phyloP scores from a whole-genome alignment of 2,797 vertebrate genomes.

The Coendou prehensilis region DNA sequence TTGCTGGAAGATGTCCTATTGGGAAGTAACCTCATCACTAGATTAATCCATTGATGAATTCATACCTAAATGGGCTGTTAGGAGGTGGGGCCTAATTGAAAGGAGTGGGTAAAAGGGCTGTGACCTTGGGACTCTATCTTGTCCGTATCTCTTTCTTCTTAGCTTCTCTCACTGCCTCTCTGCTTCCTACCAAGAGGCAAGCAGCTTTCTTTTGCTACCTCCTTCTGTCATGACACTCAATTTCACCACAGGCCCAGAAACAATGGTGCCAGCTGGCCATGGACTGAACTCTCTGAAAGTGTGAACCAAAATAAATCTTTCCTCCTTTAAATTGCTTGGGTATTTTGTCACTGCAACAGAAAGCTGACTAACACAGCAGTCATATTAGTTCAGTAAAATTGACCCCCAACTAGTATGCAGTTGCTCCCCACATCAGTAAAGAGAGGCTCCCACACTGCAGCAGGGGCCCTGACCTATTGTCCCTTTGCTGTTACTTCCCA shows the following conservation, averaged over 20 bases:
- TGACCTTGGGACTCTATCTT: neutral
- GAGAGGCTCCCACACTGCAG: neutral
- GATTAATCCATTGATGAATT: neutral
- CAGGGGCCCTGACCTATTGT: too few relatives aligned
- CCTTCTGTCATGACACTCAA: neutral
- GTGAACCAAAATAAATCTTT: neutral
- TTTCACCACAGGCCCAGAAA: neutral
- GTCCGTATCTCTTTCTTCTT: neutral
- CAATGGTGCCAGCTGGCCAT: neutral
- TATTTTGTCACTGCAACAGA: neutral
- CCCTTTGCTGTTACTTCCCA: accelerated
- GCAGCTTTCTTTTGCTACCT: neutral
- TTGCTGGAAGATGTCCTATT: neutral
- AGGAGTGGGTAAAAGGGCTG: neutral
- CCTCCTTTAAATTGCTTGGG: neutral
- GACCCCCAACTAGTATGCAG: neutral
- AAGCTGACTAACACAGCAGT: neutral
- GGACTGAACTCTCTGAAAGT: neutral
- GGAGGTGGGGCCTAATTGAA: neutral
- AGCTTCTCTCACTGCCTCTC: neutral
- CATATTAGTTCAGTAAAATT: neutral
- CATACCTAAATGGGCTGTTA: neutral
- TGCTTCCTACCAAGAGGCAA: neutral
- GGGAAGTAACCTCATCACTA: neutral
- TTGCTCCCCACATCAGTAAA: neutral